Evolutionary conservation across 2,888 invertebrate genomes (phyloP), one percentile per base, ranked within the genome.

Genomic region (Bembecia ichneumoniformis): DNA sequence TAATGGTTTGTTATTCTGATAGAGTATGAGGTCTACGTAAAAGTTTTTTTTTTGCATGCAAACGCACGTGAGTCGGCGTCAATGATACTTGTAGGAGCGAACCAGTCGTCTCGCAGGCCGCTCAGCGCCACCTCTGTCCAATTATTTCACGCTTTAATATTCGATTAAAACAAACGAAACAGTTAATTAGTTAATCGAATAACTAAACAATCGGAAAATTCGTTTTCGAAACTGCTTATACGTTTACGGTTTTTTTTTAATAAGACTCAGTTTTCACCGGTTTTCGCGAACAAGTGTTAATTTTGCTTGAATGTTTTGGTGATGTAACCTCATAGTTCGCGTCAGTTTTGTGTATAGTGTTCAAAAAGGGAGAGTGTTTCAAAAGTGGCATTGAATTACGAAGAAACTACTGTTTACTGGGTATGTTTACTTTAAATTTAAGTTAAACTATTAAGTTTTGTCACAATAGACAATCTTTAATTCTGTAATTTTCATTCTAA

Each of bases 21-120:
- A 73, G 77, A 74, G 59, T 73, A 59, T 34, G 61, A 69, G 65
- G 66, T 78, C 80, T 79, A 60, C 66, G 72, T 74, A 69, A 73
- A 74, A 69, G 73, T 75, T 82, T 77, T 51, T 75, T 82, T 77
- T 82, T 82, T 83, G 84, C 83, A 80, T 81, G 74, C 66, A 64
- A 68, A 68, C 73, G 71, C 82, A 82, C 83, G 82, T 83, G 82
- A 79, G 70, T 62, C 75, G 71, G 75, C 75, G 66, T 74, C 68
- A 74, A 74, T 76, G 79, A 75, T 76, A 81, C 28, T 28, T 28
- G 28, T 66, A 72, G 64, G 71, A 69, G 65, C 71, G 67, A 63
- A 28, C 58, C 83, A 84, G 84, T 84, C 79, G 78, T 28, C 28
- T 28, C 28, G 5, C 28, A 28, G 28, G 28, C 28, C 28, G 28